Evolutionary conservation across 1,140 invertebrate species (phyloP), one percentile per base, ranked within the genome.

Genomic region (Pissodes strobi): DNA sequence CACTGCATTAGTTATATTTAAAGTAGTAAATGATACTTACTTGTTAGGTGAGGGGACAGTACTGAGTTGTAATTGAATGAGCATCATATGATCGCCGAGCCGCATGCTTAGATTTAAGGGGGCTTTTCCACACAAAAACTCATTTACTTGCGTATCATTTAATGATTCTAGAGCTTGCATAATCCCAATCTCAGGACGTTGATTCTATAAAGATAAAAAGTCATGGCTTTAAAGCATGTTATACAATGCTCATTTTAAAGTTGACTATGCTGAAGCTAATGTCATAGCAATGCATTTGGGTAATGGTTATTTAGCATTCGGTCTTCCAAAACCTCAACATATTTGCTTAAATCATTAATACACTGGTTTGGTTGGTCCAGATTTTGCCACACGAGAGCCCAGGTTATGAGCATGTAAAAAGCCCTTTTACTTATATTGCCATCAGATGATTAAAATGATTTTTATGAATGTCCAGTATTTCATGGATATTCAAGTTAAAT

Each of bases 41-140:
- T 46, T 46, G 41, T 18, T 64, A 2, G 60, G 27, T 13, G 56
- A 58, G 13, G 84, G 84, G 2, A 94, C 87, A 10, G 93, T 95
- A 41, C 92, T 95, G 51, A 97, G 80, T 77, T 97, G 94, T 34
- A 97, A 81, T 78, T 97, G 94, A 58, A 97, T 95, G 56, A 97
- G 84, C 94, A 97, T 96, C 91, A 97, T 95, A 80, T 97, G 94
- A 77, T 97, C 94, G 18, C 94, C 94, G 10, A 97, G 82, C 60
- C 93, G 86, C 92, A 97, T 96, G 37, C 93, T 96, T 46, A 97
- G 82, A 79, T 96, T 96, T 19, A 97, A 80, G 12, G 95, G 95
- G 21, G 93, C 93, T 79, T 94, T 93, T 37, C 94, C 93, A 74
- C 91, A 93, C 9, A 97, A 82, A 77, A 97, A 97, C 79, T 96